Conservation (phyloP, 2,888 invertebrate genomes). For the Idaea aversata region DNA sequence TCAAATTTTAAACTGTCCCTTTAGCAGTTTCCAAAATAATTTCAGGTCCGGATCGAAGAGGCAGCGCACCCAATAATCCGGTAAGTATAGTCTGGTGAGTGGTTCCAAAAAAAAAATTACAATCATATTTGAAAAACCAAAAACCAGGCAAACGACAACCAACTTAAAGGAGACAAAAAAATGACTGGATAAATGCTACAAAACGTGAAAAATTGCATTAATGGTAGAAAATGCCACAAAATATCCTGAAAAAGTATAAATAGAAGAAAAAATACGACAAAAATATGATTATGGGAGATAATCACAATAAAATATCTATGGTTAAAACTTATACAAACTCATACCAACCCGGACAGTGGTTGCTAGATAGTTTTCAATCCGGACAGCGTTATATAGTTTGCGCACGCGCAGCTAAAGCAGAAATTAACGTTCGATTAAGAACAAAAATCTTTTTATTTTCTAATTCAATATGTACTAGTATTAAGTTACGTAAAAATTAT, state of each 20-base stretch:
- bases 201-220: background rate
- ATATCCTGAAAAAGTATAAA: background rate
- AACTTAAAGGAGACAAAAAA: background rate
- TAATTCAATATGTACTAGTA: conserved; percentile 34
- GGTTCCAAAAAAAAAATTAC: conserved; percentile 20
- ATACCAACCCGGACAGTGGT: background rate
- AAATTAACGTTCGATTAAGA: conserved; percentile 30
- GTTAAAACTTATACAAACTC: background rate
- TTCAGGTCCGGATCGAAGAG: conserved; percentile 34
- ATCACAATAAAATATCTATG: background rate
- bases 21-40: background rate
- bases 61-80: conserved; percentile 37
- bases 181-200: background rate
- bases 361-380: conserved; percentile 8
- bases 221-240: background rate
- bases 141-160: conserved; percentile 33
- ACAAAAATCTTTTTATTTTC: conserved; percentile 36
- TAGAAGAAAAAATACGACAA: background rate
- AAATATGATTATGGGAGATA: background rate
- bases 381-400: conserved; percentile 33
- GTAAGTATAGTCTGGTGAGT: conserved; percentile 41
- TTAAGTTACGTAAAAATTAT: conserved; percentile 23
- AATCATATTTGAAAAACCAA: conserved; percentile 30
- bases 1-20: background rate
- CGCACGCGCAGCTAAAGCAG: conserved; percentile 29